Percentiles rank a stretch among this genome's conserved stretches.
Conservation (phyloP, 1,140 invertebrate species). For the Zaprionus capensis region DNA sequence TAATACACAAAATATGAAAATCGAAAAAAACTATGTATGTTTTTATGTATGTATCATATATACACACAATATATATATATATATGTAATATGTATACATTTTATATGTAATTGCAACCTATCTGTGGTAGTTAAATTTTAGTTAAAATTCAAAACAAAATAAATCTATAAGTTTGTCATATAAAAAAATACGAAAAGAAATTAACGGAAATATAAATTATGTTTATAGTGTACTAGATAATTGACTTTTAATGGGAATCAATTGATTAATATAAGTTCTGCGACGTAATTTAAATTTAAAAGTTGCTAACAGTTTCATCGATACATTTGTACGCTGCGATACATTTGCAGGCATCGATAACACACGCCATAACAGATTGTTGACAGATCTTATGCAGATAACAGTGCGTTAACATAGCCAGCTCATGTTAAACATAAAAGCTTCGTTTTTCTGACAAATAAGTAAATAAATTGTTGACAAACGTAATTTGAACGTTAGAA, state of each 20-base stretch:
- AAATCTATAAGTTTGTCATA: conserved; percentile 78
- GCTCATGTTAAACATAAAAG: not conserved
- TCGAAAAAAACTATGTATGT: conserved; percentile 45
- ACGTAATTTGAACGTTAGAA: not conserved
- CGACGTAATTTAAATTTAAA: not conserved
- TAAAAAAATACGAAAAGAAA: conserved; percentile 75
- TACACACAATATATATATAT: conserved; percentile 48
- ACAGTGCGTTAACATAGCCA: not conserved
- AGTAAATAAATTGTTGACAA: conserved; percentile 17
- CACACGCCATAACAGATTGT: conserved; percentile 1
- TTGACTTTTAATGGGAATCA: not conserved
- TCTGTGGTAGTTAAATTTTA: conserved; percentile 84
- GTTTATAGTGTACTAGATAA: conserved; percentile 24
- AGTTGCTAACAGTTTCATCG: not conserved
- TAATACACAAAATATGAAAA: conserved; percentile 37
- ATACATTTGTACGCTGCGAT: not conserved
- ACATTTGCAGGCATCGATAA: not conserved
- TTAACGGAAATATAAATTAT: conserved; percentile 71
- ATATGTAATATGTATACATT: conserved; percentile 42
- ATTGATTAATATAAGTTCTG: not conserved
- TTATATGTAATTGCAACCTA: conserved; percentile 83
- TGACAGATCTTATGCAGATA: not conserved
- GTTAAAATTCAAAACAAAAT: conserved; percentile 78
- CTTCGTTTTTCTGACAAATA: not conserved
- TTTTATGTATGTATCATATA: conserved; percentile 44